Conservation (phyloP, 2,113 vertebrate species). For the Erinaceus europaeus region DNA sequence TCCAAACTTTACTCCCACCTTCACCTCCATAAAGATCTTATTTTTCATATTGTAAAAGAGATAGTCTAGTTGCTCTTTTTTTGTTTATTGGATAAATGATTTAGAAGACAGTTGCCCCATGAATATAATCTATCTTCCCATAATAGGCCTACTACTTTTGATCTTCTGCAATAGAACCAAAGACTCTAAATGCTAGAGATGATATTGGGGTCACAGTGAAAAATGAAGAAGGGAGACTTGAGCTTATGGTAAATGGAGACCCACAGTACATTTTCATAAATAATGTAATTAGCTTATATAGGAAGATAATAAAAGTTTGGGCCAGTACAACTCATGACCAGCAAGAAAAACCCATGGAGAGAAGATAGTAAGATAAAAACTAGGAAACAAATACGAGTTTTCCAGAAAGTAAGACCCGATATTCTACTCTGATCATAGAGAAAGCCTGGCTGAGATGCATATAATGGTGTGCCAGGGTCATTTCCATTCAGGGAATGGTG, state of each 20-base stretch:
- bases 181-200: too few species aligned
- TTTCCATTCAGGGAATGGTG: neutral
- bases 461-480: neutral
- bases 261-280: neutral
- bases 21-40: too few species aligned
- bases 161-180: too few species aligned
- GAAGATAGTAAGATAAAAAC: neutral
- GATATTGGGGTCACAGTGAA: too few species aligned
- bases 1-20: too few species aligned
- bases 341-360: neutral
- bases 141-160: too few species aligned
- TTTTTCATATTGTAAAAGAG: too few species aligned
- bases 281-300: neutral
- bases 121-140: too few species aligned
- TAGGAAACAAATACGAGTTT: neutral
- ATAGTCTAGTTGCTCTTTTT: too few species aligned
- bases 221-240: neutral
- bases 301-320: neutral
- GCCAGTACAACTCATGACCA: neutral
- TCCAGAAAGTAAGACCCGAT: neutral
- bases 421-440: neutral
- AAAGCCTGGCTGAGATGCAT: too few species aligned
- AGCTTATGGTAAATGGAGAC: neutral
- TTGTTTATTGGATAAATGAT: too few species aligned
- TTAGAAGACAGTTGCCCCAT: too few species aligned